Conservation (phyloP, 2,888 invertebrate genomes). For the Tribolium freemani region DNA sequence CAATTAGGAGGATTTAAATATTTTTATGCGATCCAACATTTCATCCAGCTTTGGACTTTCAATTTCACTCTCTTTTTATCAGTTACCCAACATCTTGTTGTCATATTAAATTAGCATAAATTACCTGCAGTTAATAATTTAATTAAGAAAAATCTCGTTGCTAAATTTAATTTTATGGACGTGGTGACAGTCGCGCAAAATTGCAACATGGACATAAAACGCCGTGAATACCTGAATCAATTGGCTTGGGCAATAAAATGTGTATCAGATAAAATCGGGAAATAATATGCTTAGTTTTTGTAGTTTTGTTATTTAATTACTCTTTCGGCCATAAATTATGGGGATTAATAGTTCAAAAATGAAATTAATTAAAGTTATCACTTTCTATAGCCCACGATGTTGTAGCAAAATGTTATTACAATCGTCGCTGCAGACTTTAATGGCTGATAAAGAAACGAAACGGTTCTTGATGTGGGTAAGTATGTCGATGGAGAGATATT, state of each 20-base stretch:
- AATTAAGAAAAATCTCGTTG: neutral
- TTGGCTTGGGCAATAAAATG: neutral
- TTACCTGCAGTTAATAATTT: neutral
- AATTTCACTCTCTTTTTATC: constrained; percentile 5
- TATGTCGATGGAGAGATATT: constrained; percentile 51
- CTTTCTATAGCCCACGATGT: neutral
- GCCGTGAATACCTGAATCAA: neutral
- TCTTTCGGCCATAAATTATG: too few relatives aligned
- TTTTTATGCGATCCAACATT: neutral
- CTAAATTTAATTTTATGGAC: neutral
- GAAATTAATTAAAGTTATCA: neutral
- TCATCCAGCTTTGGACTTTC: constrained; percentile 1
- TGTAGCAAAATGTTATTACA: neutral
- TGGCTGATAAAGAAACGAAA: constrained; percentile 8
- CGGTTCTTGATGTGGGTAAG: constrained; percentile 48
- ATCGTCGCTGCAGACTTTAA: neutral
- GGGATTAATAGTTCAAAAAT: neutral
- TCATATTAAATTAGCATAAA: neutral
- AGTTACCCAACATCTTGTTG: neutral
- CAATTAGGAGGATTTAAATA: neutral
- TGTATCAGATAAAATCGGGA: too few relatives aligned
- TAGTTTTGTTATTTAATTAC: too few relatives aligned
- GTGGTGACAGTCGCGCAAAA: neutral
- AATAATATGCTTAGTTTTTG: too few relatives aligned
- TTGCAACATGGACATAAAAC: neutral